Evolutionary conservation across 2,888 invertebrate genomes (phyloP).

Genomic region (Tolmerus cingulatus): DNA sequence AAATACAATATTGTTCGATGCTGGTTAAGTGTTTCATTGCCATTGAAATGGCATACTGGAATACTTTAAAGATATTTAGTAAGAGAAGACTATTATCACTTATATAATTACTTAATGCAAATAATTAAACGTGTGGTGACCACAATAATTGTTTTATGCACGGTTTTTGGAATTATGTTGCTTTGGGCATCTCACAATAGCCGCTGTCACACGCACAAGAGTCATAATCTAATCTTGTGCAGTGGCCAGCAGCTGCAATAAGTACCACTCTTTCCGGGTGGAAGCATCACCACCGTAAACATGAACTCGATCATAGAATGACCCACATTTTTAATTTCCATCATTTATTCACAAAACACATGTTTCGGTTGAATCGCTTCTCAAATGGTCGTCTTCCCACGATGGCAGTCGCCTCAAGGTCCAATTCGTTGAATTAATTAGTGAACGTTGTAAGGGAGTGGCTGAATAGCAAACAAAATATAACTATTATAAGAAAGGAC

Average conservation of each 20-base stretch:
- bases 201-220: slow-evolving; percentile 99
- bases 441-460: not conserved
- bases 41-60: too few species aligned
- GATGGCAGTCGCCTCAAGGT: not conserved
- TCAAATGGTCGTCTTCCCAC: not conserved
- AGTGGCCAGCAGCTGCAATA: slow-evolving; percentile 98
- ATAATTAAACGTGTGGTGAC: too few species aligned
- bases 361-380: not conserved
- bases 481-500: not conserved
- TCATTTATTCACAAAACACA: not conserved
- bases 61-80: too few species aligned
- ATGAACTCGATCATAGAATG: not conserved
- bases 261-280: slow-evolving; percentile 58
- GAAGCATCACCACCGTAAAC: too few species aligned
- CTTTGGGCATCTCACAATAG: slow-evolving; percentile 79
- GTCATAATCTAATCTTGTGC: slow-evolving; percentile 94
- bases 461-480: not conserved
- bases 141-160: too few species aligned
- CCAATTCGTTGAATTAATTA: not conserved
- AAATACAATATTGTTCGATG: too few species aligned
- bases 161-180: slow-evolving; percentile 41
- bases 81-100: too few species aligned
- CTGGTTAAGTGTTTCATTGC: too few species aligned
- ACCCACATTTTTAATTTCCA: not conserved
- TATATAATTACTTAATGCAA: too few species aligned